Evolutionary conservation across 2,888 invertebrate genomes (phyloP).

Genomic region (Drosophila merina): DNA sequence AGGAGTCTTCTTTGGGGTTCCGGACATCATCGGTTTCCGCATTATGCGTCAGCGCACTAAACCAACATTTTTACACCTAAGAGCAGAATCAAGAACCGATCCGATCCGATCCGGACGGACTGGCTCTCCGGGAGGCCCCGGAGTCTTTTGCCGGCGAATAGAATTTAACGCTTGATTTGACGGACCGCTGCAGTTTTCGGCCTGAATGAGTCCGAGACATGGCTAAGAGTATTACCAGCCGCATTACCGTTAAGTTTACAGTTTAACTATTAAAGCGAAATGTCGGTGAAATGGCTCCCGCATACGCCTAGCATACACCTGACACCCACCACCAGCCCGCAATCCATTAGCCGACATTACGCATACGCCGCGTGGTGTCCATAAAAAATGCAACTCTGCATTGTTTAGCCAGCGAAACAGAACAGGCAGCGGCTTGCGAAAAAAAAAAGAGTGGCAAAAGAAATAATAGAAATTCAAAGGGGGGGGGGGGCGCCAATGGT

Average conservation of each 20-base stretch:
- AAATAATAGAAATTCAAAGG: constrained; percentile 32
- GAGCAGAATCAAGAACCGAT: constrained; percentile 44
- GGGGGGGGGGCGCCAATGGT: constrained; percentile 1
- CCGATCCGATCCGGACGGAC: background rate
- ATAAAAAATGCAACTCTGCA: constrained; percentile 53
- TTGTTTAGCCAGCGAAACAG: constrained; percentile 37
- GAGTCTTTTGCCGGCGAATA: constrained; percentile 32
- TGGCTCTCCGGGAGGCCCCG: constrained; percentile 5
- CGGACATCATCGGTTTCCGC: constrained; percentile 53
- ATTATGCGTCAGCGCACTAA: constrained; percentile 78
- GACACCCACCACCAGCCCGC: constrained; percentile 10
- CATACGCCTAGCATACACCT: background rate
- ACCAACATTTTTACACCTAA: constrained; percentile 80
- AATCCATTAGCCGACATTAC: constrained; percentile 56
- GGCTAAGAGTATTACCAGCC: constrained; percentile 59
- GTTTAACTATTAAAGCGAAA: constrained; percentile 45
- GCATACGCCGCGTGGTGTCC: constrained; percentile 53
- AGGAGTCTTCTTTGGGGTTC: constrained; percentile 26
- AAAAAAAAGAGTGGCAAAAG: constrained; percentile 5
- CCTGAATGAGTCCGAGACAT: constrained; percentile 51
- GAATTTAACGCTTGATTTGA: constrained; percentile 70
- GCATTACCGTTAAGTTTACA: constrained; percentile 51
- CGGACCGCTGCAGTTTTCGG: constrained; percentile 47
- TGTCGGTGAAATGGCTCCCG: constrained; percentile 1
- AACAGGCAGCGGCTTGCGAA: constrained; percentile 8